These are phyloP conservation scores for Tupaia chinensis DNA, from an alignment of 2,113 vertebrate species.

Conservation along the genomic window DNA sequence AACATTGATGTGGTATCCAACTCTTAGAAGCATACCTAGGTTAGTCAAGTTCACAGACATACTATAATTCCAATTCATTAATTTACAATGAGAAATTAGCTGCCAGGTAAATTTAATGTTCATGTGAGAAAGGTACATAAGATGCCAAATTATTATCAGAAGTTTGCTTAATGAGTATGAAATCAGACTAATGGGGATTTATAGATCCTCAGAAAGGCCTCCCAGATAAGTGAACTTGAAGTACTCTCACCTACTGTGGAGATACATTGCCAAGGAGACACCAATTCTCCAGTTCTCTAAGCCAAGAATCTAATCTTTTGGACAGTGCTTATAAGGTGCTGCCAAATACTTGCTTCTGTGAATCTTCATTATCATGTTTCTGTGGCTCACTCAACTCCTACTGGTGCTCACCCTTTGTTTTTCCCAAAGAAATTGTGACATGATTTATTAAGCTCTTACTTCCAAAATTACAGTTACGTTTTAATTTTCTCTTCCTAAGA, in stretches of 20 bases:
- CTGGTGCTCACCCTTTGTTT: not conserved
- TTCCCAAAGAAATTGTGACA: not conserved
- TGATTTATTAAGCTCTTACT: not conserved
- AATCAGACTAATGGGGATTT: not conserved
- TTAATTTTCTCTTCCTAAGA: not conserved
- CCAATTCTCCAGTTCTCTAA: not conserved
- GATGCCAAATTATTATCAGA: not conserved
- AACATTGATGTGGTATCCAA: not conserved
- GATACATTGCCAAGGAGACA: not conserved
- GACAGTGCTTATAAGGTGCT: not conserved
- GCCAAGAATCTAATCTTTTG: not conserved
- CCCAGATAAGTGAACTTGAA: not conserved
- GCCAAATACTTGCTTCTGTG: not conserved
- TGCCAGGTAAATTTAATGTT: not conserved
- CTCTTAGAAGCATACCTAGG: not conserved
- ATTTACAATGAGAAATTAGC: constrained; percentile 22
- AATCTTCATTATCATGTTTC: not conserved
- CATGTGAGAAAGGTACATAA: not conserved
- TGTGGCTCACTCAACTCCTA: not conserved
- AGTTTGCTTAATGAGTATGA: not conserved
- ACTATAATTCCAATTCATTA: not conserved
- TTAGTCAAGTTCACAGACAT: not conserved
- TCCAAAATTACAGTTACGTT: not conserved
- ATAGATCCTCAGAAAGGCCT: not conserved
- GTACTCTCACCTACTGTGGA: not conserved